Percentiles rank a stretch among this genome's conserved stretches.
Evolutionary conservation across 2,888 invertebrate genomes (phyloP).

Genomic region (Agelastica alni): DNA sequence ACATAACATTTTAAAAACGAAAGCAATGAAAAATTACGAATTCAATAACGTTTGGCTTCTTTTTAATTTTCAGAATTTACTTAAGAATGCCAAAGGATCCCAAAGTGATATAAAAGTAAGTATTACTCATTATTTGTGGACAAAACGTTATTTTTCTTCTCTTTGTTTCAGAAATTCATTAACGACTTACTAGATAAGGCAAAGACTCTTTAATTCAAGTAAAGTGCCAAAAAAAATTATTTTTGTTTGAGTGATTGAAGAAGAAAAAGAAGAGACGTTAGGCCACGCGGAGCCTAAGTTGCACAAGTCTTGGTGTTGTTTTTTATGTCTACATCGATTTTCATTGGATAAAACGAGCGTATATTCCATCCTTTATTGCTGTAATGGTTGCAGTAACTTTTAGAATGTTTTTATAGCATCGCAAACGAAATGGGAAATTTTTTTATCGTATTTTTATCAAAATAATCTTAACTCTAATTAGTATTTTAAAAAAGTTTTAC

Average conservation of each 20-base stretch:
- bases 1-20: too few species aligned
- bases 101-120: constrained; percentile 85
- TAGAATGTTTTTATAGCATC: neutral
- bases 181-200: constrained; percentile 87
- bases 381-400: constrained; percentile 15
- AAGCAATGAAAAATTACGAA: too few species aligned
- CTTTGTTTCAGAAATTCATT: constrained; percentile 80
- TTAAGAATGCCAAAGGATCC: constrained; percentile 84
- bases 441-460: neutral
- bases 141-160: constrained; percentile 25
- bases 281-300: constrained; percentile 47
- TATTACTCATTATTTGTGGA: constrained; percentile 35
- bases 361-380: constrained; percentile 33
- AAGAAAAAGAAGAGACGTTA: constrained; percentile 35
- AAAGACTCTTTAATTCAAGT: constrained; percentile 75
- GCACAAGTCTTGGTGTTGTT: constrained; percentile 49
- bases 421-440: neutral
- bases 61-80: constrained; percentile 67
- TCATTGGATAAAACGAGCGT: constrained; percentile 25
- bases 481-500: too few species aligned
- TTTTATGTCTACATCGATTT: constrained; percentile 43
- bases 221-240: constrained; percentile 56
- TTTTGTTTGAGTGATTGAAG: constrained; percentile 31
- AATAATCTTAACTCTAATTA: too few species aligned
- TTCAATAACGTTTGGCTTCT: too few species aligned